A percentile compares a stretch with the other conserved stretches of the same genome.
These are phyloP conservation scores for Pangasius mekongensis DNA, from an alignment of 2,797 vertebrate genomes.

Conservation along the genomic window DNA sequence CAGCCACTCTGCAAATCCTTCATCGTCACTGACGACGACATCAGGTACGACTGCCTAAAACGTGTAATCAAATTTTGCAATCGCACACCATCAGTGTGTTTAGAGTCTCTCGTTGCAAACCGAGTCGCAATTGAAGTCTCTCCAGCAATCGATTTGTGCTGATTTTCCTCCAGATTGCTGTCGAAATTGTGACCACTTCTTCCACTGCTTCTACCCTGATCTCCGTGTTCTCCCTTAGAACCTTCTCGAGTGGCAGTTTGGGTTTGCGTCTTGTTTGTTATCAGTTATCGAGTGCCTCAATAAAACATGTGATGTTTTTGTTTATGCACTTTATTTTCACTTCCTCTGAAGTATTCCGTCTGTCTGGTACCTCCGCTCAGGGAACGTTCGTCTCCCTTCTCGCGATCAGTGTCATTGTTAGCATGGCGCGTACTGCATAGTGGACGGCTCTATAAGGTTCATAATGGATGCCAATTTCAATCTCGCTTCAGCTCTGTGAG, in stretches of 20 bases:
- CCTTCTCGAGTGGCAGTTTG: background rate
- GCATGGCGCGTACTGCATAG: background rate
- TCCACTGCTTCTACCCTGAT: background rate
- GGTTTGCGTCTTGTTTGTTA: background rate
- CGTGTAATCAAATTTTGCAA: background rate
- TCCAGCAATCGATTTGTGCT: background rate
- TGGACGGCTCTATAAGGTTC: conserved; percentile 27
- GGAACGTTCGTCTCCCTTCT: background rate
- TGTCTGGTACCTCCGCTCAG: background rate
- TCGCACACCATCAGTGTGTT: background rate
- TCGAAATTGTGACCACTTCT: too few species aligned
- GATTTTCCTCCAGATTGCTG: conserved; percentile 8
- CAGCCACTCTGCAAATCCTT: conserved; percentile 92
- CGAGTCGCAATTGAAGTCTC: background rate
- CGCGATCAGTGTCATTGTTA: background rate
- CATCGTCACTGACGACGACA: conserved; percentile 90
- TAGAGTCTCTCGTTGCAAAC: background rate
- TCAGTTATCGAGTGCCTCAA: background rate
- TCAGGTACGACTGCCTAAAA: conserved; percentile 73
- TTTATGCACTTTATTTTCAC: conserved; percentile 21
- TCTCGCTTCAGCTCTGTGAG: conserved; percentile 29
- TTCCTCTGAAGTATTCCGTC: background rate
- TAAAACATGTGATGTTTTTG: background rate
- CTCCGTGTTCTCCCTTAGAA: background rate
- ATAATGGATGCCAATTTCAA: conserved; percentile 46